These are phyloP conservation scores for Babylonia areolata DNA, from an alignment of 1,140 invertebrate genomes.

Conservation along the genomic window DNA sequence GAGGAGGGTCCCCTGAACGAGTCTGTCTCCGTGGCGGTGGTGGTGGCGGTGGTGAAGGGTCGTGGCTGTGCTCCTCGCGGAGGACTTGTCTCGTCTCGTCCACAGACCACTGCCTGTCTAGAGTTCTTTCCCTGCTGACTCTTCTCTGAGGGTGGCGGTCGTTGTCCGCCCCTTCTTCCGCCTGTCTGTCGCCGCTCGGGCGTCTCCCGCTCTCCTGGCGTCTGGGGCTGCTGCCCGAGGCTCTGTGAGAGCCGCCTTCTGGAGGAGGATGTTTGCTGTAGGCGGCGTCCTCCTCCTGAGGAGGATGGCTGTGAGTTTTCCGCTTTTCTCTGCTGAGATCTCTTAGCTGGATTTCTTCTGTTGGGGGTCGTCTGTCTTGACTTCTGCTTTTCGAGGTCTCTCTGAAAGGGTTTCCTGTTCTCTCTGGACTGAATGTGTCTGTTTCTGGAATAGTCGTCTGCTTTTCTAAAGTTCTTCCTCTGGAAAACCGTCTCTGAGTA, in stretches of 20 bases:
- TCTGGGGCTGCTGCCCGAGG: background rate
- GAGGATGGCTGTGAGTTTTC: background rate
- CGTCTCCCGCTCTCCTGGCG: background rate
- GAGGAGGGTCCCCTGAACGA: background rate
- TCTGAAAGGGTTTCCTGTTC: background rate
- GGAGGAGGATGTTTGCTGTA: background rate
- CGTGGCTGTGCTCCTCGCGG: background rate
- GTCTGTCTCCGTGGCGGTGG: too few relatives aligned
- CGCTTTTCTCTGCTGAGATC: background rate
- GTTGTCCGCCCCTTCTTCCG: background rate
- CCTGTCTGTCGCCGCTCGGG: background rate
- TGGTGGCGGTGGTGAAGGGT: too few relatives aligned
- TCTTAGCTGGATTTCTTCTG: background rate
- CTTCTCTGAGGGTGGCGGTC: background rate
- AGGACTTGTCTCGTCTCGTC: background rate
- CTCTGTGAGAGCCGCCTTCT: background rate
- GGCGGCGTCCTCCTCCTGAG: background rate
- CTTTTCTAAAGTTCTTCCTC: background rate
- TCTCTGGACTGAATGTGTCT: background rate
- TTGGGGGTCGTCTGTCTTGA: background rate
- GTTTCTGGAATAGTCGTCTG: background rate
- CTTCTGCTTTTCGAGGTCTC: background rate
- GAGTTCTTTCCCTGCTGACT: slow-evolving; percentile 4
- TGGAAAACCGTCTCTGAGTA: background rate
- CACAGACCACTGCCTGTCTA: slow-evolving; percentile 3